These are phyloP conservation scores for Seira musarum DNA, from an alignment of 2,888 invertebrate species.

Conservation along the genomic window DNA sequence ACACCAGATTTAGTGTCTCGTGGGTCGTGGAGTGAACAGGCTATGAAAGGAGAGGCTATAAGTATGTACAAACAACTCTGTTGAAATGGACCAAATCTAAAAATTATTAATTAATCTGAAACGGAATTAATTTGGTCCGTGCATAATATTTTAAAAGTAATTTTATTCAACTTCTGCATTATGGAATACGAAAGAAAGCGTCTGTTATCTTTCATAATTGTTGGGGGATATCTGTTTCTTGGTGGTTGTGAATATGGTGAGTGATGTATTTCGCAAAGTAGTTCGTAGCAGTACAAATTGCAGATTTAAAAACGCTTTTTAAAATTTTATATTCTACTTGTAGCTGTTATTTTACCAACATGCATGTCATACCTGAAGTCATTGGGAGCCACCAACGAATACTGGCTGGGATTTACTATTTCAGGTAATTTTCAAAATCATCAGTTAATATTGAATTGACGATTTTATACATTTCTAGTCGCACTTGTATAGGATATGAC, in stretches of 20 bases:
- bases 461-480: slow-evolving; percentile 9
- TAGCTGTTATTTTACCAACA: slow-evolving; percentile 74
- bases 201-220: slow-evolving; percentile 62
- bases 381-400: slow-evolving; percentile 71
- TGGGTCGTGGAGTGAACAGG: no score
- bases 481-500: slow-evolving; percentile 46
- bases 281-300: no score
- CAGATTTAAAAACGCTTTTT: no score
- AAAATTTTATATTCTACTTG: slow-evolving; percentile 50
- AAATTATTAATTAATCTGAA: no score
- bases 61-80: no score
- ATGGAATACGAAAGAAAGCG: slow-evolving; percentile 67
- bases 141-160: no score
- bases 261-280: no score
- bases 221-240: slow-evolving; percentile 70
- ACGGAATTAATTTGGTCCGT: no score
- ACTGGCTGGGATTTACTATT: slow-evolving; percentile 73
- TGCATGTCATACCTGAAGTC: slow-evolving; percentile 73
- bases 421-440: slow-evolving; percentile 63
- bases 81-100: no score
- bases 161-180: not conserved
- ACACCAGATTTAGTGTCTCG: no score
- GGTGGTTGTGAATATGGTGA: slow-evolving; percentile 73
- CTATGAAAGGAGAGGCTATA: no score
- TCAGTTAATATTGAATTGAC: not conserved